A percentile compares a stretch with the other conserved stretches of the same genome.
These are phyloP conservation scores for Sphaeramia orbicularis DNA, from an alignment of 2,797 vertebrate species.

Conservation along the genomic window DNA sequence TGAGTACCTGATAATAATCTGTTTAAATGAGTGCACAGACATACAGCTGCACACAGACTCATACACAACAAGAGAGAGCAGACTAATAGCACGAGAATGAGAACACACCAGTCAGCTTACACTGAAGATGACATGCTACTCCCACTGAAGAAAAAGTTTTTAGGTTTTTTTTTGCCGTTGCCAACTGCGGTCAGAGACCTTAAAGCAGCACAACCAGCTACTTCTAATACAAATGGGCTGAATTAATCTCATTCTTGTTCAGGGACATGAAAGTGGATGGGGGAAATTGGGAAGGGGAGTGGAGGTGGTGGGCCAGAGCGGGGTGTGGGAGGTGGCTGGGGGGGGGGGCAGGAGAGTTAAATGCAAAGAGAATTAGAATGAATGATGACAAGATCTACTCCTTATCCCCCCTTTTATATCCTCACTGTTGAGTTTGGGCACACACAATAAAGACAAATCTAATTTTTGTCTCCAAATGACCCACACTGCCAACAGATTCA, in stretches of 20 bases:
- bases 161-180: constrained; percentile 11
- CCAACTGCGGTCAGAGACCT: constrained; percentile 33
- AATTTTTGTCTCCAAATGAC: constrained; percentile 10
- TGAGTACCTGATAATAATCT: constrained; percentile 25
- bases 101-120: constrained; percentile 20
- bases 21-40: constrained; percentile 2
- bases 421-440: constrained; percentile 7
- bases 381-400: constrained; percentile 60
- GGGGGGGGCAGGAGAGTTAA: constrained; percentile 49
- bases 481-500: constrained; percentile 7
- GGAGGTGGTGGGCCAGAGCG: constrained; percentile 36
- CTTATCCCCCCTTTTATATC: constrained; percentile 35
- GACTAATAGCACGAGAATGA: constrained; percentile 10
- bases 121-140: constrained; percentile 24
- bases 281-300: constrained; percentile 45
- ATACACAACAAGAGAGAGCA: background rate
- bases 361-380: constrained; percentile 68
- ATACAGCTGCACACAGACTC: constrained; percentile 18
- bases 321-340: background rate
- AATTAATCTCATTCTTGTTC: constrained; percentile 67
- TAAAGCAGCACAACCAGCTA: constrained; percentile 45
- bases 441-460: constrained; percentile 2
- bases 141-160: constrained; percentile 14
- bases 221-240: constrained; percentile 61
- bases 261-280: constrained; percentile 64